Evolutionary conservation across 2,888 invertebrate species (phyloP), one percentile per base, ranked within the genome.

Genomic region (Aspidiotus rigidus): DNA sequence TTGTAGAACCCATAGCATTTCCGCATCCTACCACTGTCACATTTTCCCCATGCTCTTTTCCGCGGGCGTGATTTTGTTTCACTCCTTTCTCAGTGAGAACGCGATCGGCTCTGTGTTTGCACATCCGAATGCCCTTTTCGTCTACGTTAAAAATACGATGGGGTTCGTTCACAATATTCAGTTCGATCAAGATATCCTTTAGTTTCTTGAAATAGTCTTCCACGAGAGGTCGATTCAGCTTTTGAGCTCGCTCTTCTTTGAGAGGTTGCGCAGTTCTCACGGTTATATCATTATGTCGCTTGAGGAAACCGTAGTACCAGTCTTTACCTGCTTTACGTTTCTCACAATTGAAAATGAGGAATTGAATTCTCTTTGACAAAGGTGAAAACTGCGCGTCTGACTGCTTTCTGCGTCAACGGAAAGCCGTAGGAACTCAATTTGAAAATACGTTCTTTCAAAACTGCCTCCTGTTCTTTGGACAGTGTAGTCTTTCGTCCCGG

Each of bases 41-140:
- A 71, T 76, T 77, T 74, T 77, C 75, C 17, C 71, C 77, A 71
- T 78, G 76, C 69, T 77, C 76, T 17, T 69, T 71, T 49, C 49
- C 49, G n/a, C 49, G 6, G 2, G 11, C 6, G n/a, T 49, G 49
- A 49, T 49, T 49, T 6, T 6, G 28, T 28, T 28, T 28, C 28
- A 28, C 28, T 28, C 28, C 28, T 28, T 28, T 28, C 28, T 28
- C 28, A 28, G 28, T 28, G 28, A 28, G 28, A 28, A 28, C 28
- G 5, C 28, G 5, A 28, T 28, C 5, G 28, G 28, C 28, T n/a
- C 76, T 70, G 62, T 77, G 76, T 2, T 76, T 39, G 6, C 74
- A 75, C 8, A 77, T 64, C 3, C 74, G 57, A 69, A 74, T 75
- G 1, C 74, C 74, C 62, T 75, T 76, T 71, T 76, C 75, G 60